Evolutionary conservation across 1,140 invertebrate genomes (phyloP).

Genomic region (Amphibalanus amphitrite): DNA sequence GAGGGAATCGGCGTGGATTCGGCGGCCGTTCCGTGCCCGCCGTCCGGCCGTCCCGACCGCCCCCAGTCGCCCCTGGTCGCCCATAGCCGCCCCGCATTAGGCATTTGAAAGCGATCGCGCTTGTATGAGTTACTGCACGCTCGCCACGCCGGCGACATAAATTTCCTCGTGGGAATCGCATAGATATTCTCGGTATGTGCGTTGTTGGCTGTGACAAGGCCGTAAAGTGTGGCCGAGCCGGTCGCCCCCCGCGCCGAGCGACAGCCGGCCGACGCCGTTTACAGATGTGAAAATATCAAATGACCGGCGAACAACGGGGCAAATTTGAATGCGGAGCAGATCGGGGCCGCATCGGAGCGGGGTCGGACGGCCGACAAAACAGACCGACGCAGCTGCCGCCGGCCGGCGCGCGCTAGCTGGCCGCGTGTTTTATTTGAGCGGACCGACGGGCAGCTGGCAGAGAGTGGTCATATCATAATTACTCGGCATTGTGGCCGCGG

Average conservation of each 20-base stretch:
- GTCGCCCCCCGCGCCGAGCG: background rate
- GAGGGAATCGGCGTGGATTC: too few species aligned
- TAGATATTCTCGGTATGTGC: background rate
- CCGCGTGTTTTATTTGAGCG: background rate
- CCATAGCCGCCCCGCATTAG: background rate
- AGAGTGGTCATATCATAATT: background rate
- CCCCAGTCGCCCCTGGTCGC: too few species aligned
- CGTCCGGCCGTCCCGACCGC: too few species aligned
- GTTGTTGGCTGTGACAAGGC: background rate
- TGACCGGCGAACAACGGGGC: background rate
- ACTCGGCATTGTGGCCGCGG: background rate
- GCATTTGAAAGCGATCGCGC: background rate
- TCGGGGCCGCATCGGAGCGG: background rate
- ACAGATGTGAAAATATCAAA: constrained; percentile 2
- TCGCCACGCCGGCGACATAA: background rate
- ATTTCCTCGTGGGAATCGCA: background rate
- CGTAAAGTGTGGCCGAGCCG: background rate
- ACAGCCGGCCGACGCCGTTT: background rate
- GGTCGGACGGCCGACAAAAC: background rate
- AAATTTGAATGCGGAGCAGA: background rate
- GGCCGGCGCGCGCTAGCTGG: too few species aligned
- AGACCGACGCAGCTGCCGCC: background rate
- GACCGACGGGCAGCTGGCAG: background rate
- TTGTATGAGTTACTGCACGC: background rate
- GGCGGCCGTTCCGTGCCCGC: too few species aligned